Evolutionary conservation across 2,888 invertebrate species (phyloP).

Genomic region (Scrobipalpa atriplicella): DNA sequence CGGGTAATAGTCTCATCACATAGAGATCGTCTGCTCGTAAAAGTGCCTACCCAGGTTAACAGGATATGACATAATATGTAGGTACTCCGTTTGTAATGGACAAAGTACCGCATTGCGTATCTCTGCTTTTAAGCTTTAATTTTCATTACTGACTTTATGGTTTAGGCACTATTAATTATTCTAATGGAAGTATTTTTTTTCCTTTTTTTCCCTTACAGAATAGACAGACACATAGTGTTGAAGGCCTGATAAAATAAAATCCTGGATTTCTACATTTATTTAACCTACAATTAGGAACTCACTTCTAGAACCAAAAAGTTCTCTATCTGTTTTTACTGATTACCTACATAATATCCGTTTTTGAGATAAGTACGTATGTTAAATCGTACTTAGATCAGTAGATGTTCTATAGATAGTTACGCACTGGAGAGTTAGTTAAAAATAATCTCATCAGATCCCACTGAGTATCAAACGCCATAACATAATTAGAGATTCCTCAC

Average conservation of each 20-base stretch:
- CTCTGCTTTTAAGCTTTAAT: not conserved
- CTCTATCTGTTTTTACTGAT: no score
- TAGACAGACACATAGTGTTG: no score
- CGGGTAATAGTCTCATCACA: not conserved
- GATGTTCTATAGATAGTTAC: no score
- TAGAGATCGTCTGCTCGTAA: constrained; percentile 34
- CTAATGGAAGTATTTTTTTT: not conserved
- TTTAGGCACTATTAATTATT: not conserved
- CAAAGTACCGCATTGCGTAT: not conserved
- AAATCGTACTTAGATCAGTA: no score
- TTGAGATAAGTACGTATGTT: no score
- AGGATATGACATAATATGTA: not conserved
- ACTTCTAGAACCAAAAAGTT: no score
- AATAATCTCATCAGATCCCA: not conserved
- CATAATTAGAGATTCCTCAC: not conserved
- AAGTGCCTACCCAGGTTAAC: constrained; percentile 23
- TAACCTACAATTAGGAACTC: no score
- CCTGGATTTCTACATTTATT: no score
- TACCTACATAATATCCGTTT: no score
- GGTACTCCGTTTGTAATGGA: not conserved
- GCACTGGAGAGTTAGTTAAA: no score
- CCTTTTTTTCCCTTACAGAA: no score
- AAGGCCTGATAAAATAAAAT: no score
- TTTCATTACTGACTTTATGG: not conserved
- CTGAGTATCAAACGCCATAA: not conserved